Evolutionary conservation across 2,797 vertebrate species (phyloP), one percentile per base, ranked within the genome.

Genomic region (Toxotes lorentzi): DNA sequence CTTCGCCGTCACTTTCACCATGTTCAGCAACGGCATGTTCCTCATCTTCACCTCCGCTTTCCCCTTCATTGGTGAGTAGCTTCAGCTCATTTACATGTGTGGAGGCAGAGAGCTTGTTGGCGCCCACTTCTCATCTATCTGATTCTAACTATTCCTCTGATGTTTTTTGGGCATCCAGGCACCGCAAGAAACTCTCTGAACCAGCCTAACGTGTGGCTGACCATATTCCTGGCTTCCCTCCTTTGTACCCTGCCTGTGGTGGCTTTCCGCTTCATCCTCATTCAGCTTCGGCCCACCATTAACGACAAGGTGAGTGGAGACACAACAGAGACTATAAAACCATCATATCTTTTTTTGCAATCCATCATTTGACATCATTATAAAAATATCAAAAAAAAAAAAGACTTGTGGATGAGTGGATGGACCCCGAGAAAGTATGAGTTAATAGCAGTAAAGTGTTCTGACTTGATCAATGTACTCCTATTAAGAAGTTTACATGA

Each of bases 11-110:
- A 96, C 94, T 1, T 96, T 98, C 90, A 96, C 98, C 85, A 96
- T 98, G 95, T 97, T 97, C 86, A 98, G 98, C 86, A 96, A 98
- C 0, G 97, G 97, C 92, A 96, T 97, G 94, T 99, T 96, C 86
- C 85, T 96, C 86, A 95, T 96, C 85, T 96, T 97, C 91, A 96
- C 97, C 10, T 95, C 92, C 1, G 45, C 84, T 19, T 99, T 99
- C 92, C 96, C 96, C 2, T 99, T 98, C 67, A 84, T 98, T 21
- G 98, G 98, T 99, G 92, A 96, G 97, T 83, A 12, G 1, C 38
- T 7, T 35, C 5, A 10, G 16, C 47, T 35, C 24, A 16, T 57
- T 61, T 16, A 19, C 4, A 17, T 59, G 11, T 23, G 4, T 13
- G 1, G 7, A 24, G 11, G 30, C 41, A 9, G 27, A 38, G 7